phyloP scores from a whole-genome alignment of 2,113 vertebrate genomes.

The Tetrao urogallus region DNA sequence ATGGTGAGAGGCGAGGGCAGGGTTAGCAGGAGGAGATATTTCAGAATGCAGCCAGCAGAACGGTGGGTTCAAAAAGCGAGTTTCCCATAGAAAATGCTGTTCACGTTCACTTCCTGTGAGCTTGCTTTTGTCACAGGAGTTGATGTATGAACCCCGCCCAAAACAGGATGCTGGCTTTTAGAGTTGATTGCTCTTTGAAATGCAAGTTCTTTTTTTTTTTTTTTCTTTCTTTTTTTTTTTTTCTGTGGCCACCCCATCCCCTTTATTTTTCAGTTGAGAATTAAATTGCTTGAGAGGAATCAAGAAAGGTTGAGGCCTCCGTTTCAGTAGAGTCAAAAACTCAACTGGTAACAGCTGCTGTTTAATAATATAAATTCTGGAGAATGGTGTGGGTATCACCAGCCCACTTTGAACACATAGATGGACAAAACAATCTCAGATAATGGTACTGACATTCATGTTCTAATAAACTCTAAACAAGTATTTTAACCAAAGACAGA shows the following conservation, averaged over 20 bases:
- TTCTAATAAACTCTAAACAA: background rate
- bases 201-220: background rate
- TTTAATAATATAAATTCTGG: background rate
- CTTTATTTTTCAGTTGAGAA: background rate
- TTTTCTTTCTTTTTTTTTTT: background rate
- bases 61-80: background rate
- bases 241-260: background rate
- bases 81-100: background rate
- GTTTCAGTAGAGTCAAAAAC: background rate
- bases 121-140: slow-evolving; percentile 22
- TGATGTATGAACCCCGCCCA: slow-evolving; percentile 10
- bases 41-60: background rate
- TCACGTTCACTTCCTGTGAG: slow-evolving; percentile 64
- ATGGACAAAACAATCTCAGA: background rate
- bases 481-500: background rate
- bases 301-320: background rate
- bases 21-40: background rate
- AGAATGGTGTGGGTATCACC: background rate
- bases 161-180: slow-evolving; percentile 79
- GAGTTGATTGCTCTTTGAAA: slow-evolving; percentile 55
- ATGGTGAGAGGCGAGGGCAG: background rate
- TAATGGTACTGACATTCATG: background rate
- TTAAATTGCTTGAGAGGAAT: background rate
- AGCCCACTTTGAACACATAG: background rate
- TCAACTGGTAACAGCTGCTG: background rate